Conservation (phyloP, 2,113 vertebrate species). For the Tor tambroides region DNA sequence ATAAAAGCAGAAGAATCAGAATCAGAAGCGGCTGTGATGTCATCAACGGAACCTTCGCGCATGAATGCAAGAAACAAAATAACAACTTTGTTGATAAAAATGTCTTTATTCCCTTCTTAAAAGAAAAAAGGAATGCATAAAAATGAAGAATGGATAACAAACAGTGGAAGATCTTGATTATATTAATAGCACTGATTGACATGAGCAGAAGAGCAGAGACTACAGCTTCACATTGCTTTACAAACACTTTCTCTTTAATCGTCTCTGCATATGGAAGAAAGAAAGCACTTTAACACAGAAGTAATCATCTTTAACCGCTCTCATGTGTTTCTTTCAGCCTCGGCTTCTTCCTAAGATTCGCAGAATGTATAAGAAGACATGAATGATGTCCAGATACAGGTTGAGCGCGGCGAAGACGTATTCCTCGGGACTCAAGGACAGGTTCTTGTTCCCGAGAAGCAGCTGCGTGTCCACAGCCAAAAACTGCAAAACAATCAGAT, state of each 20-base stretch:
- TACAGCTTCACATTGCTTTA: neutral
- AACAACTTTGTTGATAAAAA: neutral
- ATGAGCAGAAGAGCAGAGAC: too few relatives aligned
- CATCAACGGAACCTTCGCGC: too few relatives aligned
- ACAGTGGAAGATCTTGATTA: neutral
- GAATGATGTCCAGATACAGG: constrained; percentile 74
- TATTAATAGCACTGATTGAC: neutral
- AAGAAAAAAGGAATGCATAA: neutral
- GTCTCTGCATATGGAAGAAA: neutral
- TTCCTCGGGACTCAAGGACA: constrained; percentile 76
- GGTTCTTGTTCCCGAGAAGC: constrained; percentile 89
- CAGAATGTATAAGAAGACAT: constrained; percentile 73
- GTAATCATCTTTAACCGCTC: neutral
- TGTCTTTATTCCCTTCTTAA: neutral
- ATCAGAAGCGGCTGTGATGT: too few relatives aligned
- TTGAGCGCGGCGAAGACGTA: constrained; percentile 73
- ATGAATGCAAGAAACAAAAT: neutral
- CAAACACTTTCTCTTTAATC: neutral
- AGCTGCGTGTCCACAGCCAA: constrained; percentile 90
- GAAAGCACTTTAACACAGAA: neutral
- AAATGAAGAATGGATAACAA: neutral
- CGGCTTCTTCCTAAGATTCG: constrained; percentile 58
- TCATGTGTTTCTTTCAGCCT: neutral
- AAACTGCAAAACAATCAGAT: constrained; percentile 74
- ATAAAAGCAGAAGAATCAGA: too few relatives aligned